These are phyloP conservation scores for Tetramorium simillimum DNA, from an alignment of 1,140 invertebrate species.

Conservation along the genomic window DNA sequence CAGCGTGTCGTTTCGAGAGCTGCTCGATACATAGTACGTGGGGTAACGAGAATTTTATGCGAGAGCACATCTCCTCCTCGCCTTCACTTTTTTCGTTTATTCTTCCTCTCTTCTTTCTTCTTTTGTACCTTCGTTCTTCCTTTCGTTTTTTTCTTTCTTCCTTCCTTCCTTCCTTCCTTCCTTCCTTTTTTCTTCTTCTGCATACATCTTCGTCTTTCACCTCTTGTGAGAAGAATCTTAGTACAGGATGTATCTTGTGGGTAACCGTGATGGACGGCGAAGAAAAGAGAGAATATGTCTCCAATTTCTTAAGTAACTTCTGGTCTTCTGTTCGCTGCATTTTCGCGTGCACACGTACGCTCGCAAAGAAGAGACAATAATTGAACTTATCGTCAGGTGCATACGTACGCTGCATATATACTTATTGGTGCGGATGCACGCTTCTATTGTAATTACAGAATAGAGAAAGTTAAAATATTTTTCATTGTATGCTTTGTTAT, in stretches of 20 bases:
- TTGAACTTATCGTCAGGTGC: neutral
- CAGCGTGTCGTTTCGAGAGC: constrained; percentile 51
- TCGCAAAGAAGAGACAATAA: neutral
- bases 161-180: constrained; percentile 25
- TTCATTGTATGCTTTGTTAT: too few relatives aligned
- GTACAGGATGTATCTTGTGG: neutral
- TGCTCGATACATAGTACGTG: constrained; percentile 53
- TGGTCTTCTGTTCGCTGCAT: neutral
- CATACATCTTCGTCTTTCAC: constrained; percentile 15
- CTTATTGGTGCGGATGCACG: neutral
- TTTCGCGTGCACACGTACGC: neutral
- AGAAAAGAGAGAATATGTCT: constrained; percentile 29
- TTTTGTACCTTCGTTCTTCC: neutral
- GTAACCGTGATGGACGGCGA: neutral
- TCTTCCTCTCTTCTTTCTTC: neutral
- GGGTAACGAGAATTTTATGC: constrained; percentile 63
- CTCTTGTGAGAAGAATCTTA: constrained; percentile 37
- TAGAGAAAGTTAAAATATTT: neutral
- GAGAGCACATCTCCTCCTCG: constrained; percentile 28
- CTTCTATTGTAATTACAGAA: neutral
- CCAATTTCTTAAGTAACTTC: constrained; percentile 61
- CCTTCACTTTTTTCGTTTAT: constrained; percentile 14
- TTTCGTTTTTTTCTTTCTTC: neutral
- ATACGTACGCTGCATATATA: neutral
- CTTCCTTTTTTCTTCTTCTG: constrained; percentile 38